Evolutionary conservation across 1,140 invertebrate species (phyloP).

Genomic region (Bombus impatiens): DNA sequence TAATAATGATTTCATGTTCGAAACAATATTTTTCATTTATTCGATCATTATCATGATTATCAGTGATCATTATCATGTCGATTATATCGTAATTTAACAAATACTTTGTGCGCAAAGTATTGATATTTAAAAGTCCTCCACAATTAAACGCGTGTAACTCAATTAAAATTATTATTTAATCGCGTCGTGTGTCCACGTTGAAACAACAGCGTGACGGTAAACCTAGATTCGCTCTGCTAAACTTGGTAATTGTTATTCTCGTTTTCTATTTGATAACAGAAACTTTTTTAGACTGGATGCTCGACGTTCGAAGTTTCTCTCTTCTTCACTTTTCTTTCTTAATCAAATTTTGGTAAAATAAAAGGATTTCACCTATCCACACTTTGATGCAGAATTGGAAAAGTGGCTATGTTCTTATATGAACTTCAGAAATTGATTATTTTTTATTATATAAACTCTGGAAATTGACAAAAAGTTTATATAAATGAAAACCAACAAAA

Average conservation of each 20-base stretch:
- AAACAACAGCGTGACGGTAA: conserved; percentile 17
- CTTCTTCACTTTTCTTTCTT: not conserved
- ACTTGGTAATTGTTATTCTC: conserved; percentile 35
- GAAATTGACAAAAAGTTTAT: no score
- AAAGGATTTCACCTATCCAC: not conserved
- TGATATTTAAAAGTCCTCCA: not conserved
- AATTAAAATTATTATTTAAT: conserved; percentile 46
- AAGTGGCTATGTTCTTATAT: no score
- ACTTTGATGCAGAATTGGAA: no score
- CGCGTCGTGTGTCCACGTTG: conserved; percentile 2
- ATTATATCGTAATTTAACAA: not conserved
- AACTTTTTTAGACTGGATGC: not conserved
- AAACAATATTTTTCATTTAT: not conserved
- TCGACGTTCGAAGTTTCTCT: not conserved
- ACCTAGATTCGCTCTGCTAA: conserved; percentile 40
- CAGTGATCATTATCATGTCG: not conserved
- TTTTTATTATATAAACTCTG: no score
- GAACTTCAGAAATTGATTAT: not conserved
- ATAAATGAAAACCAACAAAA: not conserved
- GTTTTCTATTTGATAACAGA: conserved; percentile 49
- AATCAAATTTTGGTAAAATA: not conserved
- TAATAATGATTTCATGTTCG: not conserved
- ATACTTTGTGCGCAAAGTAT: not conserved
- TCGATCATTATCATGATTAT: no score
- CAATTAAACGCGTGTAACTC: conserved; percentile 4